These are phyloP conservation scores for Amblyopsis rosae DNA, from an alignment of 2,113 vertebrate species.

Conservation along the genomic window DNA sequence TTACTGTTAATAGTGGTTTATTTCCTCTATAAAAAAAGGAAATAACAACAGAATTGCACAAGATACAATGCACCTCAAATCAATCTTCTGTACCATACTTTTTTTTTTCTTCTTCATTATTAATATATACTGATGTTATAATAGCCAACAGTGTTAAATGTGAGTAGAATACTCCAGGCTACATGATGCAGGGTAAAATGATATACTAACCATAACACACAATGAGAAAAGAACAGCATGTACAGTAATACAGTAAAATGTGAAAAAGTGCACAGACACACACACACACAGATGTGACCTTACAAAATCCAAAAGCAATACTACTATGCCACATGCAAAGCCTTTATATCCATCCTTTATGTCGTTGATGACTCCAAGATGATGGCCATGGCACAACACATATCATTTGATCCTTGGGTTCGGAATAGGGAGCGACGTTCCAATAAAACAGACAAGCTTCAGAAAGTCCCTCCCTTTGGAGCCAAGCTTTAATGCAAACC, in stretches of 20 bases:
- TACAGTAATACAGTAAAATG: not conserved
- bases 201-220: too few relatives aligned
- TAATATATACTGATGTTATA: too few relatives aligned
- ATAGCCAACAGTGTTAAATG: too few relatives aligned
- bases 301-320: constrained; percentile 19
- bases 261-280: not conserved
- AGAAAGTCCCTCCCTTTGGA: constrained; percentile 58
- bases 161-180: too few relatives aligned
- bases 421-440: constrained; percentile 27
- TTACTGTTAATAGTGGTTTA: too few relatives aligned
- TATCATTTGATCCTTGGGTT: constrained; percentile 4
- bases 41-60: not conserved
- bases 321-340: constrained; percentile 13
- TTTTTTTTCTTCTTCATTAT: not conserved
- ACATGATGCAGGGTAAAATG: too few relatives aligned
- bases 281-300: constrained; percentile 27
- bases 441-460: constrained; percentile 34
- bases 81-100: not conserved
- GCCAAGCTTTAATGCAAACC: constrained; percentile 67
- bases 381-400: not conserved
- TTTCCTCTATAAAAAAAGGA: too few relatives aligned
- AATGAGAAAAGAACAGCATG: not conserved
- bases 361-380: constrained; percentile 20
- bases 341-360: constrained; percentile 1
- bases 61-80: not conserved